A percentile compares a stretch with the other conserved stretches of the same genome.
These are phyloP conservation scores for Andrena bicolor DNA, from an alignment of 2,888 invertebrate species.

Conservation along the genomic window DNA sequence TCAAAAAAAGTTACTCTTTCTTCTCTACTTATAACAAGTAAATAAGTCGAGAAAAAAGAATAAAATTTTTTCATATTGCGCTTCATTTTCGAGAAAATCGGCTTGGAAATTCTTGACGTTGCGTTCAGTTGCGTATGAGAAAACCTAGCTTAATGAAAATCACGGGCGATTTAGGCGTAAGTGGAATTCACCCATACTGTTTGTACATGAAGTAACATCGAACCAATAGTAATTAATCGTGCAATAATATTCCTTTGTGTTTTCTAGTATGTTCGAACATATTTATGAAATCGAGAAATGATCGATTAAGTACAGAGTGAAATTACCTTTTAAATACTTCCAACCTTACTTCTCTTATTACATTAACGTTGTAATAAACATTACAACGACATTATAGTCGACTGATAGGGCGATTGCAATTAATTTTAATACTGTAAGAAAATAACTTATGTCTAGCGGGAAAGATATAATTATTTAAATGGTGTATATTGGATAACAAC, in stretches of 20 bases:
- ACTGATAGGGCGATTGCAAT: conserved; percentile 2
- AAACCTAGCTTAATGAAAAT: too few species aligned
- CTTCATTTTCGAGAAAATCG: too few species aligned
- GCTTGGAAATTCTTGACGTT: too few species aligned
- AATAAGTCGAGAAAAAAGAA: too few species aligned
- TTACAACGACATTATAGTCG: neutral
- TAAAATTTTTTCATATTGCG: too few species aligned
- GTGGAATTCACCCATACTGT: neutral
- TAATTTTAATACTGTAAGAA: conserved; percentile 1
- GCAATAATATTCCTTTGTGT: neutral
- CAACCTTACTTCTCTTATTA: neutral
- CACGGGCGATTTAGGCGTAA: too few species aligned
- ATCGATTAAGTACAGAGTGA: conserved; percentile 1
- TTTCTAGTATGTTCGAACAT: neutral
- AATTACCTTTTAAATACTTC: neutral
- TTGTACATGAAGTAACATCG: neutral
- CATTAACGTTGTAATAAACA: neutral
- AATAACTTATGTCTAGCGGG: neutral
- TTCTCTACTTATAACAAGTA: too few species aligned
- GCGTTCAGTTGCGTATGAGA: too few species aligned
- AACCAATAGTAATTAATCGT: neutral
- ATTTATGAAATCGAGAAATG: neutral
- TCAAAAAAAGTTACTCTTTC: too few species aligned
- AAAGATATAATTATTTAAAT: neutral
- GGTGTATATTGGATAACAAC: too few species aligned